These are phyloP conservation scores for Didymodactylos carnosus DNA, from an alignment of 2,888 invertebrate species.

Conservation along the genomic window DNA sequence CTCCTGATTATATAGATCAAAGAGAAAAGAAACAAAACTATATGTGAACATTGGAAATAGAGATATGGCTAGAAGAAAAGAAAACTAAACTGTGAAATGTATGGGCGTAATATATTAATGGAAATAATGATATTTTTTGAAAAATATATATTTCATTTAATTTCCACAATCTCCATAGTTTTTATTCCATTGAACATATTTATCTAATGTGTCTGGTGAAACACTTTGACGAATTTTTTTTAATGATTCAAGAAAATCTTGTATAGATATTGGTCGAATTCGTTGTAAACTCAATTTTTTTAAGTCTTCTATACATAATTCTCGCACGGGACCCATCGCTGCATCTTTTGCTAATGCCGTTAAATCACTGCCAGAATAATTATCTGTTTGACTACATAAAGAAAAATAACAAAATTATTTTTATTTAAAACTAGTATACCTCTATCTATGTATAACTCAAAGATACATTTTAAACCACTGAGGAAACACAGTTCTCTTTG, in stretches of 20 bases:
- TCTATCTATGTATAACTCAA: too few species aligned
- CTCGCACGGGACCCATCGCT: slow-evolving; percentile 81
- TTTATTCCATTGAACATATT: neutral
- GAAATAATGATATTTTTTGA: too few species aligned
- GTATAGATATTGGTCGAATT: slow-evolving; percentile 5
- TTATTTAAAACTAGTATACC: too few species aligned
- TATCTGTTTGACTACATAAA: slow-evolving; percentile 61
- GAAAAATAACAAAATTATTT: too few species aligned
- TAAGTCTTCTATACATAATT: slow-evolving; percentile 17
- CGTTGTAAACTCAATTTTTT: slow-evolving; percentile 1
- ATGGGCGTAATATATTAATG: too few species aligned
- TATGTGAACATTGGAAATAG: neutral
- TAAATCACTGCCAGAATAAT: slow-evolving; percentile 88
- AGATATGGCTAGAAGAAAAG: neutral
- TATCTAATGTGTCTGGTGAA: neutral
- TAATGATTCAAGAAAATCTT: slow-evolving; percentile 3
- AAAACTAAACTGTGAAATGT: too few species aligned
- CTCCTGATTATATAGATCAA: too few species aligned
- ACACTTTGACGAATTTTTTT: slow-evolving; percentile 5
- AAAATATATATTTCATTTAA: neutral
- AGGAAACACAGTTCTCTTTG: too few species aligned
- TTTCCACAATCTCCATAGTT: neutral
- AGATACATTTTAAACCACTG: too few species aligned
- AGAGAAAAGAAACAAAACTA: too few species aligned
- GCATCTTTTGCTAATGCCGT: slow-evolving; percentile 89